These are phyloP conservation scores for Chloromyia formosa DNA, from an alignment of 2,888 invertebrate genomes.

Conservation along the genomic window DNA sequence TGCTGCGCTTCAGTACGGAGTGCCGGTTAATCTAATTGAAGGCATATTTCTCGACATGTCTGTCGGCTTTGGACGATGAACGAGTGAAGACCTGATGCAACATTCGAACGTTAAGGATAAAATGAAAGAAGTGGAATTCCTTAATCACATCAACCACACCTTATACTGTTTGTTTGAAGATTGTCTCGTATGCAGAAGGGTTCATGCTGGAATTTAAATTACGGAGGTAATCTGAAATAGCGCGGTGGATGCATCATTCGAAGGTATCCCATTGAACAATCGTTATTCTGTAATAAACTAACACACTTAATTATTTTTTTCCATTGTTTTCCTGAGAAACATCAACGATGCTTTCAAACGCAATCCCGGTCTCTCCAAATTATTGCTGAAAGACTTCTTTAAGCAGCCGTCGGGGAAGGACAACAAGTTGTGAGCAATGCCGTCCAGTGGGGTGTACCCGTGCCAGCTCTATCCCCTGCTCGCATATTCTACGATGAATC, in stretches of 20 bases:
- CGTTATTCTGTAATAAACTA: no score
- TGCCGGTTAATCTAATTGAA: conserved; percentile 98
- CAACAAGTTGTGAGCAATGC: conserved; percentile 81
- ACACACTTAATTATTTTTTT: no score
- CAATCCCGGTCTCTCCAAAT: conserved; percentile 85
- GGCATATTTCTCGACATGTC: conserved; percentile 95
- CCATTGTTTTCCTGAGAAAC: conserved; percentile 84
- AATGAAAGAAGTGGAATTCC: conserved; percentile 70
- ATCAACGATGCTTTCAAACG: conserved; percentile 93
- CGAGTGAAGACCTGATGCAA: conserved; percentile 82
- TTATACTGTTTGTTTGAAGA: no score
- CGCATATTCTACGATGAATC: conserved; percentile 99
- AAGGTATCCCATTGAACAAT: conserved; percentile 82
- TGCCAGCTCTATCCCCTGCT: conserved; percentile 92
- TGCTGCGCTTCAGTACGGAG: conserved; percentile 92
- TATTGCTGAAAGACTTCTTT: no score
- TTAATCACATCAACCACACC: no score
- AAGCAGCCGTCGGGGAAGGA: conserved; percentile 79
- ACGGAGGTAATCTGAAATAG: no score
- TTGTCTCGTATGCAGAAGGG: no score
- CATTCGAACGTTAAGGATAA: conserved; percentile 74
- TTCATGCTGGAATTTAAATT: no score
- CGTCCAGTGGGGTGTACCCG: conserved; percentile 84
- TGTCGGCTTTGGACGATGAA: conserved; percentile 91
- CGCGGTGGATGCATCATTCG: no score